phyloP scores from a whole-genome alignment of 1,140 invertebrate genomes.

The Rhagoletis zephyria region DNA sequence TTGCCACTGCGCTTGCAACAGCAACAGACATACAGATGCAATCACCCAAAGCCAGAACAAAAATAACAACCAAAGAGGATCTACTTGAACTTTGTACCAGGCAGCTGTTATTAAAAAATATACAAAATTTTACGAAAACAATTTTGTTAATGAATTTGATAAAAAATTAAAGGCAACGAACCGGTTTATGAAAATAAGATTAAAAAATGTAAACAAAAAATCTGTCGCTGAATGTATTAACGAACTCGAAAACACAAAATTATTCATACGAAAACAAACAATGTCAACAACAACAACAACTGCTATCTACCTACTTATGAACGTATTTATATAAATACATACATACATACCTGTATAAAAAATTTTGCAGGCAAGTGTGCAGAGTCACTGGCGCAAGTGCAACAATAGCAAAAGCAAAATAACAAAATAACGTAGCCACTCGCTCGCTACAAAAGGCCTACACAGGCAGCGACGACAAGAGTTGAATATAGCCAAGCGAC shows the following conservation, averaged over 20 bases:
- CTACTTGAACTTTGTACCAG: neutral
- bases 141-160: constrained; percentile 10
- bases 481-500: neutral
- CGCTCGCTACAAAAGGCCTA: constrained; percentile 16
- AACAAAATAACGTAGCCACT: too few species aligned
- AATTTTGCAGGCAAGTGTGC: neutral
- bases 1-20: neutral
- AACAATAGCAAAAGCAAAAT: neutral
- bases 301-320: too few species aligned
- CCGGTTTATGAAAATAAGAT: constrained; percentile 16
- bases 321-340: neutral
- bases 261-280: neutral
- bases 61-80: neutral
- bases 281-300: neutral
- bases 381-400: constrained; percentile 4
- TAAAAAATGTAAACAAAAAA: constrained; percentile 24
- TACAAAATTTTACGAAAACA: constrained; percentile 1
- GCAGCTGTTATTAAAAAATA: neutral
- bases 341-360: too few species aligned
- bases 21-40: neutral
- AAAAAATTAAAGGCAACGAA: neutral
- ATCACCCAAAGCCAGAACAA: neutral
- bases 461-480: neutral
- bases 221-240: neutral
- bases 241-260: neutral